Evolutionary conservation across 2,888 invertebrate species (phyloP).

Genomic region (Neuroscelio doddi): DNA sequence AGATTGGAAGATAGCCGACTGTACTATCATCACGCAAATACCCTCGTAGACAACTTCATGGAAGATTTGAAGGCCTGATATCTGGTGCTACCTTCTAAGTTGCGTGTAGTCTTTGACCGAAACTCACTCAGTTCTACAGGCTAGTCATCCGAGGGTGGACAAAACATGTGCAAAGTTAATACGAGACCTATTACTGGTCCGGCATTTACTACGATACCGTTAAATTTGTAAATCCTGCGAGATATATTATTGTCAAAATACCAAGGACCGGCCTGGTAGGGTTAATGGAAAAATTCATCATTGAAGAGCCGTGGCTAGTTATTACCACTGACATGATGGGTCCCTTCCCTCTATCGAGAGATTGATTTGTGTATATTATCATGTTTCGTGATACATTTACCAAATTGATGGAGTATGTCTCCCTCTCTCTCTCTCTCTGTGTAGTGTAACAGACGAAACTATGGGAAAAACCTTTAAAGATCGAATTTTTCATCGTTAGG

Average conservation of each 20-base stretch:
- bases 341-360: constrained; percentile 37
- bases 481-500: too few relatives aligned
- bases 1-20: neutral
- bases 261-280: too few relatives aligned
- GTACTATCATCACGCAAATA: constrained; percentile 1
- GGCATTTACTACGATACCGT: too few relatives aligned
- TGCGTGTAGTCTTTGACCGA: neutral
- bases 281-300: too few relatives aligned
- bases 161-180: constrained; percentile 4
- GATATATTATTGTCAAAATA: too few relatives aligned
- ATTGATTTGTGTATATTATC: constrained; percentile 34
- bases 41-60: constrained; percentile 4
- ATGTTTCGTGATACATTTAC: constrained; percentile 49
- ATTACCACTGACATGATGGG: constrained; percentile 46
- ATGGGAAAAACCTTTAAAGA: too few relatives aligned
- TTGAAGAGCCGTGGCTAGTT: constrained; percentile 35
- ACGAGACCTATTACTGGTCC: too few relatives aligned
- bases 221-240: too few relatives aligned
- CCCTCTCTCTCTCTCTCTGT: too few relatives aligned
- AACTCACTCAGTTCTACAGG: constrained; percentile 4
- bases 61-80: constrained; percentile 17
- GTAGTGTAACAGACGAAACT: too few relatives aligned
- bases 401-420: constrained; percentile 35
- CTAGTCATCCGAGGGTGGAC: constrained; percentile 10
- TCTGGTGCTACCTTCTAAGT: constrained; percentile 15